A percentile compares a stretch with the other conserved stretches of the same genome.
Conservation (phyloP, 2,113 vertebrate species). For the Melanostigma gelatinosum region DNA sequence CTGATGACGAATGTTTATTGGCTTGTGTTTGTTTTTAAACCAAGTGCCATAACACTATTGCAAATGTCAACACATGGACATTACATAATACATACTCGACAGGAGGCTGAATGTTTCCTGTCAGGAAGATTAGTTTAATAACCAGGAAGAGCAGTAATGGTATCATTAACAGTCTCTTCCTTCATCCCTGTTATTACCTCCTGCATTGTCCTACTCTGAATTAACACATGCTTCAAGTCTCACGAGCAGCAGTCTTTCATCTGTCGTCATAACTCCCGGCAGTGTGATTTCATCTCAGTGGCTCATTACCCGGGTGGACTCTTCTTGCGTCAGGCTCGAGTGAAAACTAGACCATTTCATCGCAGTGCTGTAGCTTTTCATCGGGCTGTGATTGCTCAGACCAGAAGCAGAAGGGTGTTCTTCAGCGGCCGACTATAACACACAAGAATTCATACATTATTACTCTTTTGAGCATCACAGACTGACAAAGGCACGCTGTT, state of each 20-base stretch:
- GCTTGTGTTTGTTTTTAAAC: not conserved
- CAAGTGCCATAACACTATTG: not conserved
- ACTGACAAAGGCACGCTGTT: conserved; percentile 28
- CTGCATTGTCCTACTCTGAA: conserved; percentile 13
- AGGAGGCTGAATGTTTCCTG: conserved; percentile 2
- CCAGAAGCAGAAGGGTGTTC: conserved; percentile 25
- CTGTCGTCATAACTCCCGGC: conserved; percentile 27
- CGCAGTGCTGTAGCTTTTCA: conserved; percentile 35
- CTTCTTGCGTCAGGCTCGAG: conserved; percentile 36
- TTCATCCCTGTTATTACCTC: not conserved
- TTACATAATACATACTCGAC: conserved; percentile 3
- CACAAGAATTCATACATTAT: conserved; percentile 25
- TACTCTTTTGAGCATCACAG: conserved; percentile 35
- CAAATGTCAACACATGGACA: not conserved
- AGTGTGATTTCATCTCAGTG: conserved; percentile 41
- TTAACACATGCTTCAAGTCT: conserved; percentile 29
- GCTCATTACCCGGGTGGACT: conserved; percentile 46
- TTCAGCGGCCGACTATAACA: conserved; percentile 25
- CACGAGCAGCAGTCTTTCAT: conserved; percentile 19
- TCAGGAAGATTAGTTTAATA: conserved; percentile 48
- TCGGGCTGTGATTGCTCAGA: conserved; percentile 37
- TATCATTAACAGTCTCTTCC: conserved; percentile 28
- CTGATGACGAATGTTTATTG: not conserved
- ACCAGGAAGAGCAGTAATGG: conserved; percentile 23
- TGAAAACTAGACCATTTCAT: conserved; percentile 40